Conservation (phyloP, 2,797 vertebrate genomes). For the Streptopelia turtur region DNA sequence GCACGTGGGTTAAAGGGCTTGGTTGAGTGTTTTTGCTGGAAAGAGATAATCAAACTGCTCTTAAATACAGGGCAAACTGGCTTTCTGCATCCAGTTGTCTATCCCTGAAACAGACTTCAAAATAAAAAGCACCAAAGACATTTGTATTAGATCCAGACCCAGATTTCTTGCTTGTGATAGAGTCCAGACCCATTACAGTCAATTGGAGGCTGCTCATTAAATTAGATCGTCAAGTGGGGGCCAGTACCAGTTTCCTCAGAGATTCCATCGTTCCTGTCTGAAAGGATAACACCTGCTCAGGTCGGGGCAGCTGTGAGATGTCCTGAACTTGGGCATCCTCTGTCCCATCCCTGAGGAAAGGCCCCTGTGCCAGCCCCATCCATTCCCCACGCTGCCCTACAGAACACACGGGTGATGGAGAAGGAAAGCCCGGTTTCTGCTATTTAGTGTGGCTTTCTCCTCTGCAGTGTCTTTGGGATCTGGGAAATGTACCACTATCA, state of each 20-base stretch:
- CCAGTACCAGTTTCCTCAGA: not conserved
- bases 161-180: not conserved
- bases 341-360: not conserved
- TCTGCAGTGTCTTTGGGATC: not conserved
- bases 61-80: not conserved
- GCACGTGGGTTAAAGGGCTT: not conserved
- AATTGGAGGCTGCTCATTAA: not conserved
- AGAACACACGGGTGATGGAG: not conserved
- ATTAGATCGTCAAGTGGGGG: not conserved
- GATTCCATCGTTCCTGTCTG: not conserved
- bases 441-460: not conserved
- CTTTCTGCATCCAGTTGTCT: not conserved
- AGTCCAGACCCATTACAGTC: not conserved
- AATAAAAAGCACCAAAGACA: not conserved
- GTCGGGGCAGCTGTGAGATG: not conserved
- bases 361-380: not conserved
- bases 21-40: not conserved
- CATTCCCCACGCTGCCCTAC: rapidly evolving
- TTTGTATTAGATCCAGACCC: not conserved
- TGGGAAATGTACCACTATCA: not conserved
- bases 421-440: not conserved
- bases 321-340: not conserved
- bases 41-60: not conserved
- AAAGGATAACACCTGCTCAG: not conserved
- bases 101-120: not conserved